Evolutionary conservation across 2,888 invertebrate species (phyloP).

Genomic region (Melanostoma mellinum): DNA sequence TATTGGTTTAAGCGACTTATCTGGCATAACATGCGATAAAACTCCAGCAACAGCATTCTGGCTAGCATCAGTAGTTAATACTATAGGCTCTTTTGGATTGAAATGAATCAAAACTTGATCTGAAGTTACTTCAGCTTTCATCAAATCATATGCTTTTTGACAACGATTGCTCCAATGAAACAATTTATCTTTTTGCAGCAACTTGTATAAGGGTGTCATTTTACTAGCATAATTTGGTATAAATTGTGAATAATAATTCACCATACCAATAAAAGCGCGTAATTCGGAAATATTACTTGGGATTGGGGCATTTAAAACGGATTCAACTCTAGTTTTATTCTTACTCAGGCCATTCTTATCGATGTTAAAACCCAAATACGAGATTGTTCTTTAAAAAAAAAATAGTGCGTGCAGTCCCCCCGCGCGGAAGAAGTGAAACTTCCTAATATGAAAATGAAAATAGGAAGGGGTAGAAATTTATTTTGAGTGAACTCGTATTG

Average conservation of each 20-base stretch:
- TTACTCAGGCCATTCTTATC: slow-evolving; percentile 38
- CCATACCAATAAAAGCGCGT: background rate
- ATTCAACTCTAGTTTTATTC: slow-evolving; percentile 37
- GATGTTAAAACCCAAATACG: slow-evolving; percentile 32
- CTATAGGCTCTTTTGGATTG: slow-evolving; percentile 31
- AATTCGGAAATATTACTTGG: slow-evolving; percentile 5
- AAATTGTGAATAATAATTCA: slow-evolving; percentile 4
- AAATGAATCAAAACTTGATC: slow-evolving; percentile 22
- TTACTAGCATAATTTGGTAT: background rate
- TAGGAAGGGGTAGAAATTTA: no score
- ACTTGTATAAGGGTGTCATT: slow-evolving; percentile 12
- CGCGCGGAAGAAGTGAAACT: no score
- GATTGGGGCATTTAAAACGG: slow-evolving; percentile 15
- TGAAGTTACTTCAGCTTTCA: slow-evolving; percentile 29
- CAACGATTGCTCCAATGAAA: background rate
- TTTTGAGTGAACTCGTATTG: no score
- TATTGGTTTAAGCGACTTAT: background rate
- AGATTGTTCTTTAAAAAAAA: slow-evolving; percentile 15
- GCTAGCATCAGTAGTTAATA: slow-evolving; percentile 29
- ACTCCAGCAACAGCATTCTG: slow-evolving; percentile 13
- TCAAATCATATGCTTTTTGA: slow-evolving; percentile 8
- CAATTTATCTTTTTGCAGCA: slow-evolving; percentile 20
- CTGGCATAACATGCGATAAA: slow-evolving; percentile 7
- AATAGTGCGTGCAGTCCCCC: no score
- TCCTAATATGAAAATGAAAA: no score